A percentile compares a stretch with the other conserved stretches of the same genome.
phyloP scores from a whole-genome alignment of 2,797 vertebrate genomes.

The Peromyscus attwateri region DNA sequence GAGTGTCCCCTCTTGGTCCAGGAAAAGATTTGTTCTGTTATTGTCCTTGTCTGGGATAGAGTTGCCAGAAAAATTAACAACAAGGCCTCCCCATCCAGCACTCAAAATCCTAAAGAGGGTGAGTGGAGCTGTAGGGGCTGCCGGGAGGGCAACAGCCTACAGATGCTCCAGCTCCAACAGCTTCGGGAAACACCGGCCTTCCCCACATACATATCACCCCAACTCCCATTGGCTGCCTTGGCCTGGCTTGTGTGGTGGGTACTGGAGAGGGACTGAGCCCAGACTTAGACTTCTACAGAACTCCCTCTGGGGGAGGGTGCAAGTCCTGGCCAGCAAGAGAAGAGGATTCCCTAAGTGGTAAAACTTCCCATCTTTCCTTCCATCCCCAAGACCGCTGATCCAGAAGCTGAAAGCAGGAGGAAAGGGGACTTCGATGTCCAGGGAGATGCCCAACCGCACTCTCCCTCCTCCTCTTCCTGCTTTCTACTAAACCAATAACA shows the following conservation, averaged over 20 bases:
- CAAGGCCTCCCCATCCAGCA: no score
- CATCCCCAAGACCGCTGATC: neutral
- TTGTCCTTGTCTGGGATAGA: accelerated
- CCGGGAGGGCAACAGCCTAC: accelerated
- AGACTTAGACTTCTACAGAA: no score
- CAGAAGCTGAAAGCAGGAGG: accelerated
- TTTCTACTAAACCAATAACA: slow-evolving; percentile 65
- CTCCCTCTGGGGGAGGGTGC: neutral
- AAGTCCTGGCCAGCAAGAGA: no score
- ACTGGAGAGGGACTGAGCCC: neutral
- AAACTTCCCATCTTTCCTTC: neutral
- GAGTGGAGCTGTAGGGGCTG: no score
- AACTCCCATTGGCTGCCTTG: accelerated
- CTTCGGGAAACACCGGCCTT: neutral
- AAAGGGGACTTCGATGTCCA: accelerated
- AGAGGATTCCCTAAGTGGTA: no score
- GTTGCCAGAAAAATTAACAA: neutral
- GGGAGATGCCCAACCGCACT: neutral
- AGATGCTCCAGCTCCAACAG: accelerated
- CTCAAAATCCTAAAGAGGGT: neutral
- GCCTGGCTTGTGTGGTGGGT: neutral
- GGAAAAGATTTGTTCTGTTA: neutral
- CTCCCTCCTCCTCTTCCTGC: neutral
- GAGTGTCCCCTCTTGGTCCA: neutral
- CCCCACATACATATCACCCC: neutral